phyloP scores from a whole-genome alignment of 2,888 invertebrate genomes.

The Erynnis tages region DNA sequence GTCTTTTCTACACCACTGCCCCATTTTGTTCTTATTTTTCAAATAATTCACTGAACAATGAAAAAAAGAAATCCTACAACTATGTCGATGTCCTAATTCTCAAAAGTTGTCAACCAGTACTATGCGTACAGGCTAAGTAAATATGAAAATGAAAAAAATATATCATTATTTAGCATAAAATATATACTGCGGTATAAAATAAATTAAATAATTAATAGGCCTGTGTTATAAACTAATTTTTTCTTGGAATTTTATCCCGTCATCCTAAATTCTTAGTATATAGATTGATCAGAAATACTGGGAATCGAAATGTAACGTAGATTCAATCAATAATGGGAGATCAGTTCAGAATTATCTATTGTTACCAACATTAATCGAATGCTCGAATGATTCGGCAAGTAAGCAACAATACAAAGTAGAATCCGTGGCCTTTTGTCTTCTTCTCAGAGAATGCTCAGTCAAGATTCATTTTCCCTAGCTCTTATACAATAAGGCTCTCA shows the following conservation, averaged over 20 bases:
- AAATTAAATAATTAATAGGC: no score
- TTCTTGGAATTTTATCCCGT: neutral
- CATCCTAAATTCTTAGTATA: neutral
- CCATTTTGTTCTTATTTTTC: neutral
- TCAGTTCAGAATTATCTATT: constrained; percentile 1
- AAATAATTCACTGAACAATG: no score
- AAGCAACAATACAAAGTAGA: neutral
- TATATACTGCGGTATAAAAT: no score
- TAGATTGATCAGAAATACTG: no score
- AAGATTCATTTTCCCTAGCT: neutral
- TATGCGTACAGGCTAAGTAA: no score
- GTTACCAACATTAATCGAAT: constrained; percentile 3
- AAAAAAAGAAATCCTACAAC: no score
- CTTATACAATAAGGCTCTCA: constrained; percentile 23
- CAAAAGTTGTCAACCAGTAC: no score
- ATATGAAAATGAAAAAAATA: no score
- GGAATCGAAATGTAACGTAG: neutral
- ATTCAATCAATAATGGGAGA: neutral
- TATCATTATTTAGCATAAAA: no score
- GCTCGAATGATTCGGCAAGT: constrained; percentile 6
- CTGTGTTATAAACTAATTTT: no score
- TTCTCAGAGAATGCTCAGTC: neutral
- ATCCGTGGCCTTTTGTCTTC: neutral
- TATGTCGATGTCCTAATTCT: no score
- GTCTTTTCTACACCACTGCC: no score